phyloP scores from a whole-genome alignment of 2,888 invertebrate species.

The Cacoxenus indagator region DNA sequence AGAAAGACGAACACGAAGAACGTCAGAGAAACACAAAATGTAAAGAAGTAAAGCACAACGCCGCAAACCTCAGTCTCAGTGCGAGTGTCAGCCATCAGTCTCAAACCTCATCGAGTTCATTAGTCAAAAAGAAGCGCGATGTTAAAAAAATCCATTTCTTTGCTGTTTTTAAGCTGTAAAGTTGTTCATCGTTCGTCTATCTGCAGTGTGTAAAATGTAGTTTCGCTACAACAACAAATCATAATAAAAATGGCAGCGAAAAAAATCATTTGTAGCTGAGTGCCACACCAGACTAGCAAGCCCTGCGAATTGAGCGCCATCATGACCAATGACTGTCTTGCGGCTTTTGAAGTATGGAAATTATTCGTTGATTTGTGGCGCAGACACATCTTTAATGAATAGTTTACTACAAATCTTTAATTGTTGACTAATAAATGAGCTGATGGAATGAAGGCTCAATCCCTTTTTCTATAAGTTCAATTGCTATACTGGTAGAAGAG shows the following conservation, averaged over 20 bases:
- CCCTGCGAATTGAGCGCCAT: neutral
- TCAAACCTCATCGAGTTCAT: neutral
- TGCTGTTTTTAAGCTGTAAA: constrained; percentile 4
- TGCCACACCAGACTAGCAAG: neutral
- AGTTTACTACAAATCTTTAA: no score
- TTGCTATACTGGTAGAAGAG: no score
- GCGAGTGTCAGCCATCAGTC: neutral
- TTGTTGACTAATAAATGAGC: no score
- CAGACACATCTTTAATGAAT: no score
- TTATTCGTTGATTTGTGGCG: no score
- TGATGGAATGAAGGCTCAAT: no score
- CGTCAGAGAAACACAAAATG: neutral
- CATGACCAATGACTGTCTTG: neutral
- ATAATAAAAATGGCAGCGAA: neutral
- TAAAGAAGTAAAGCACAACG: neutral
- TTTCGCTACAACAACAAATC: neutral
- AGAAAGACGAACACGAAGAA: neutral
- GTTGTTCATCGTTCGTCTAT: neutral
- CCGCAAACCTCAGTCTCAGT: no score
- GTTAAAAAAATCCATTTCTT: constrained; percentile 4
- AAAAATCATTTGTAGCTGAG: neutral
- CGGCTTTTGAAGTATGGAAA: no score
- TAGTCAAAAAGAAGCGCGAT: constrained; percentile 5
- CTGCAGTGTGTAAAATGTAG: neutral
- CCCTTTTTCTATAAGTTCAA: no score